phyloP scores from a whole-genome alignment of 1,140 invertebrate genomes.

The Dinoponera quadriceps region DNA sequence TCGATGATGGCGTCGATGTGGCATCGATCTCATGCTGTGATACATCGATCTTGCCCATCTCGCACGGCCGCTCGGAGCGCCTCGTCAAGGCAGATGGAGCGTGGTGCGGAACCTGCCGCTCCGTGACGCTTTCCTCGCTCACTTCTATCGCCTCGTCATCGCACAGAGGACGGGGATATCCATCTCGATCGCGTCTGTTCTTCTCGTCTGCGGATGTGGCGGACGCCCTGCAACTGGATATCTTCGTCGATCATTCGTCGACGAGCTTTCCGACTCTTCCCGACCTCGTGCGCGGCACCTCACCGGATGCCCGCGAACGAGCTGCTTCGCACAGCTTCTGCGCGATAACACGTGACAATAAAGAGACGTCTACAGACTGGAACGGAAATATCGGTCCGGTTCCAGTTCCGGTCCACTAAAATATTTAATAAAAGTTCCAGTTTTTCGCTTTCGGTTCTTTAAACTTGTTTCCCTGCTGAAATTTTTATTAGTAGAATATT shows the following conservation, averaged over 20 bases:
- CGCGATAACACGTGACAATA: constrained; percentile 18
- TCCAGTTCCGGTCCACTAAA: no score
- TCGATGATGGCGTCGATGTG: constrained; percentile 46
- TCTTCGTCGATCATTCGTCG: not conserved
- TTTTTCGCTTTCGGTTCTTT: no score
- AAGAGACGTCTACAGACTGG: no score
- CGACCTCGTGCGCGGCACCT: not conserved
- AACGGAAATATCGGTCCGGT: no score
- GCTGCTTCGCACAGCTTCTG: no score
- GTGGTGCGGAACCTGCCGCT: constrained; percentile 25
- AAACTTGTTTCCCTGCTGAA: no score
- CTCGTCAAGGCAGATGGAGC: constrained; percentile 19
- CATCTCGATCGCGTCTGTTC: constrained; percentile 38
- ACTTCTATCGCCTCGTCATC: constrained; percentile 33
- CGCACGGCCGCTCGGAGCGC: constrained; percentile 42
- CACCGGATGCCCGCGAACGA: no score
- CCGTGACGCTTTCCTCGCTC: constrained; percentile 5
- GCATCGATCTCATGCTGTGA: constrained; percentile 46
- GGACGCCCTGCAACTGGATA: not conserved
- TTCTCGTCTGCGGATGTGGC: not conserved
- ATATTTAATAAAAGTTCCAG: no score
- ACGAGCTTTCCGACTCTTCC: not conserved
- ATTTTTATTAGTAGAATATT: no score
- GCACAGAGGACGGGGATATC: constrained; percentile 28
- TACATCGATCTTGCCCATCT: constrained; percentile 36